Base-by-base conservation (phyloP, 1,140 invertebrate genomes). In the Drosophila ananassae region DNA sequence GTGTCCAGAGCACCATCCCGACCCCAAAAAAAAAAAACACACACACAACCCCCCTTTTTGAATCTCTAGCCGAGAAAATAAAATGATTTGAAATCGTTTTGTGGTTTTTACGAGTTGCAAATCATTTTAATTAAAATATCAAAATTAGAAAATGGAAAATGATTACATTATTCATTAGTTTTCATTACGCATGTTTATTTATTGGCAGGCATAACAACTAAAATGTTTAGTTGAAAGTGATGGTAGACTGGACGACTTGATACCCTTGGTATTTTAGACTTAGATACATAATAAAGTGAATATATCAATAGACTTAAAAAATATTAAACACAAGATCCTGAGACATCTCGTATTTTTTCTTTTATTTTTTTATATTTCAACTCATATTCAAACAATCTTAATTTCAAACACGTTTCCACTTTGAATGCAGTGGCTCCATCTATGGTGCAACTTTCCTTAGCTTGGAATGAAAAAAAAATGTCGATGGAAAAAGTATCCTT, bases 111-210 rank as follows among this genome's bases (percentile, higher is more conserved):
- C 83, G 84, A 90, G 83, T 85, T 91, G 90, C 90, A 91, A 91
- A 91, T 91, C 90, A 91, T 91, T 91, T 91, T 91, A 91, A 91
- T 91, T 91, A 91, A 91, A 91, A 91, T 91, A 90, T 91, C 81
- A 90, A 91, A 91, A 90, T 90, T 89, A 83, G 79, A 89, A 89
- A 89, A 89, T 89, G 84, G 84, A 89, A 89, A 89, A 89, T 91
- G 84, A 91, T 91, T 90, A 89, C 89, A 91, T 91, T 91, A 91
- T 91, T 91, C 89, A 91, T 91, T 91, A 91, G 89, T 90, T 91
- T 90, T 89, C 83, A 89, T 89, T 89, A 89, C 79, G 79, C 79
- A 77, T 89, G 83, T 87, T 87, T 87, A 84, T 85, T 84, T 84
- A 84, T 84, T 84, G 73, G 73, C 77, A 77, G 64, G 63, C 68